Conservation (phyloP, 2,888 invertebrate species). For the Fissipunctia ypsillon region DNA sequence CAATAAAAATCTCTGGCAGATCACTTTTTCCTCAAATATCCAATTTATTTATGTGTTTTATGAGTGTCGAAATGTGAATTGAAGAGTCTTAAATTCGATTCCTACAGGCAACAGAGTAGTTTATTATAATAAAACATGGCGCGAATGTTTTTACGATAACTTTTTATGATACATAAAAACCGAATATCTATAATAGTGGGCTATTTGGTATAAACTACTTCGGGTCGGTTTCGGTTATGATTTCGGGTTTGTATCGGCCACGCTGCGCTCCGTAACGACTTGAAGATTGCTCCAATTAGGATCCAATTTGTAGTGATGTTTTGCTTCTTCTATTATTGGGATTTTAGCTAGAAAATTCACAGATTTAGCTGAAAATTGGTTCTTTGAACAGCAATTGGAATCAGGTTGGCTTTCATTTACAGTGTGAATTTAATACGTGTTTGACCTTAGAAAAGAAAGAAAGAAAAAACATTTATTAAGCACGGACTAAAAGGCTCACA, state of each 20-base stretch:
- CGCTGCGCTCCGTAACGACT: conserved; percentile 14
- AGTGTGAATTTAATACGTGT: neutral
- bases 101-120: conserved; percentile 61
- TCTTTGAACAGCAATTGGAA: neutral
- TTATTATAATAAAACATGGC: conserved; percentile 67
- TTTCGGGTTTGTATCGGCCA: conserved; percentile 32
- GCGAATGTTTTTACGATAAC: conserved; percentile 65
- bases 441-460: no score
- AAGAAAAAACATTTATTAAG: no score
- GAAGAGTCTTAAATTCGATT: conserved; percentile 66
- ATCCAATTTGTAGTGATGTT: conserved; percentile 20
- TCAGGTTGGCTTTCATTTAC: neutral
- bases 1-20: conserved; percentile 74
- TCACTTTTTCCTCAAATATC: conserved; percentile 71
- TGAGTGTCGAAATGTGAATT: conserved; percentile 71
- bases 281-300: conserved; percentile 39
- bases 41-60: conserved; percentile 76
- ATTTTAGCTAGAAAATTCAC: neutral
- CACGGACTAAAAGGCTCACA: no score
- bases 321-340: conserved; percentile 17
- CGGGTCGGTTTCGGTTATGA: conserved; percentile 41
- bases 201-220: conserved; percentile 58
- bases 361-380: neutral
- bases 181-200: conserved; percentile 57
- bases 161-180: conserved; percentile 65